Conservation (phyloP, 2,888 invertebrate genomes). For the Clitarchus hookeri region DNA sequence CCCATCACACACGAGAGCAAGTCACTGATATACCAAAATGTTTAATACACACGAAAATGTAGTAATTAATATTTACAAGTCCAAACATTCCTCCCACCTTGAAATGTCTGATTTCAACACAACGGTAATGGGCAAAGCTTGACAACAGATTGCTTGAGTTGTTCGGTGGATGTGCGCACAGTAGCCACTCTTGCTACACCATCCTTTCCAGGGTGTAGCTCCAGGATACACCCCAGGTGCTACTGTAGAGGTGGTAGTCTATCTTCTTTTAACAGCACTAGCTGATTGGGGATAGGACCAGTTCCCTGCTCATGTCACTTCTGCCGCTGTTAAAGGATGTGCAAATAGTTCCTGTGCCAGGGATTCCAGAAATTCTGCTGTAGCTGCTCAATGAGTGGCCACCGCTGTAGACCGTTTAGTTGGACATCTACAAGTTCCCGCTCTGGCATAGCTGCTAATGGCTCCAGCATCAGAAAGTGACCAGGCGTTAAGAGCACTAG, state of each 20-base stretch:
- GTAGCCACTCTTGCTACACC: slow-evolving; percentile 24
- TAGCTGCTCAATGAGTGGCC: slow-evolving; percentile 25
- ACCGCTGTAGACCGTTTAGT: slow-evolving; percentile 33
- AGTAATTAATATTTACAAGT: no score
- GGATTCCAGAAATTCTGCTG: not conserved
- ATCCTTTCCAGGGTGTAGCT: not conserved
- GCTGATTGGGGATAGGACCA: not conserved
- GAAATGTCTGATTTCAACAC: not conserved
- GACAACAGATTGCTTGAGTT: not conserved
- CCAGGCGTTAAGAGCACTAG: not conserved
- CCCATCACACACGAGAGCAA: no score
- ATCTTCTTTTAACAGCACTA: not conserved
- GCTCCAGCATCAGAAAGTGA: not conserved
- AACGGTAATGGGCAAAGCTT: not conserved
- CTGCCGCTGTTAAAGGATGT: not conserved
- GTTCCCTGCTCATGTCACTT: not conserved
- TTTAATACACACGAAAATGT: no score
- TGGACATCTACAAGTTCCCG: not conserved
- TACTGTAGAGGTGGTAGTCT: not conserved
- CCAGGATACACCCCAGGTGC: not conserved
- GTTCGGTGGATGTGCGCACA: slow-evolving; percentile 43
- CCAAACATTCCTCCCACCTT: no score
- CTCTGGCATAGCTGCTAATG: not conserved
- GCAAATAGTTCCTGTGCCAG: not conserved
- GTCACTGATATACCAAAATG: no score